These are phyloP conservation scores for Aricia artaxerxes DNA, from an alignment of 2,888 invertebrate genomes.

Conservation along the genomic window DNA sequence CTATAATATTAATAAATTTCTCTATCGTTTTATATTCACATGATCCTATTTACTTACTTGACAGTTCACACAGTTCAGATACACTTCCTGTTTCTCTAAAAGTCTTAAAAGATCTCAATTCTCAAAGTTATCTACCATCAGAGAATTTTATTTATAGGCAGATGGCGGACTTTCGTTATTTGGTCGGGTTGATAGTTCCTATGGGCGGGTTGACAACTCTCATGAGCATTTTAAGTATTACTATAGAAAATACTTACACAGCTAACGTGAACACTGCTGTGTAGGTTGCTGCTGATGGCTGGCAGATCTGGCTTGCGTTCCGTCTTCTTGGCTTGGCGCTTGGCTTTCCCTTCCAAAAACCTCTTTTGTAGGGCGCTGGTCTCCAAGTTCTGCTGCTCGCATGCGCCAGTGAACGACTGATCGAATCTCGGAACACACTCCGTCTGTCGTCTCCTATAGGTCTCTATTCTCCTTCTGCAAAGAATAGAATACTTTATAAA, in stretches of 20 bases:
- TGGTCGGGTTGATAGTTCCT: no score
- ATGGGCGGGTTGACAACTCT: no score
- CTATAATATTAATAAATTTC: no score
- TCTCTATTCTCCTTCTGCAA: constrained; percentile 90
- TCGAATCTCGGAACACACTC: constrained; percentile 94
- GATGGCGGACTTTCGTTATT: no score
- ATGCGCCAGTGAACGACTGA: constrained; percentile 91
- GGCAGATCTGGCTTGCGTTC: constrained; percentile 75
- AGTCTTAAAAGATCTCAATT: no score
- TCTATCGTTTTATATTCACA: no score
- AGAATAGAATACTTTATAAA: constrained; percentile 39
- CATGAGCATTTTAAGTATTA: no score
- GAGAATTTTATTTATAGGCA: no score
- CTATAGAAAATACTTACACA: constrained; percentile 44
- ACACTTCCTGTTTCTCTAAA: no score
- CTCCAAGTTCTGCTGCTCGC: constrained; percentile 95
- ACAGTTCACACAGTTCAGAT: no score
- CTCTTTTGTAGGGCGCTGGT: constrained; percentile 93
- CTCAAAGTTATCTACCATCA: no score
- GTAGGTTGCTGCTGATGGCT: constrained; percentile 78
- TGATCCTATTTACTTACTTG: no score
- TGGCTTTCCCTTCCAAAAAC: constrained; percentile 94
- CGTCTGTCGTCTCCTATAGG: constrained; percentile 91
- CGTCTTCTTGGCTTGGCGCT: constrained; percentile 92
- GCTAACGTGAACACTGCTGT: constrained; percentile 87